Conservation (phyloP, 2,113 vertebrate genomes). For the Triplophysa tibetana region DNA sequence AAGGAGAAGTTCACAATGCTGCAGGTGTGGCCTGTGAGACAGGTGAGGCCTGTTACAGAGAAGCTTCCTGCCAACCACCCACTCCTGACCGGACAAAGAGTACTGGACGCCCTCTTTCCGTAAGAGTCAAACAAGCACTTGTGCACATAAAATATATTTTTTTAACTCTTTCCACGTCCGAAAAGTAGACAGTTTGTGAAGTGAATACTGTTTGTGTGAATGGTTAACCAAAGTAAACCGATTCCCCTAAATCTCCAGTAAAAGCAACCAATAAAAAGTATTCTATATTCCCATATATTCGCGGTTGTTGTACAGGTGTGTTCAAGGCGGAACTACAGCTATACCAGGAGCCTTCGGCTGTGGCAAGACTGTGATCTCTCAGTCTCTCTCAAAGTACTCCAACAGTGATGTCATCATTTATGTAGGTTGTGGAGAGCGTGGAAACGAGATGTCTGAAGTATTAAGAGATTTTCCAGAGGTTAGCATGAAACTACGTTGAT, state of each 20-base stretch:
- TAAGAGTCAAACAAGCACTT: slow-evolving; percentile 67
- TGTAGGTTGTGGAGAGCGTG: slow-evolving; percentile 95
- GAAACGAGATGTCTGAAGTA: slow-evolving; percentile 99
- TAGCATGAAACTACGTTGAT: slow-evolving; percentile 46
- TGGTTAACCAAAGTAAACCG: too few species aligned
- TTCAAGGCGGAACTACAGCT: slow-evolving; percentile 96
- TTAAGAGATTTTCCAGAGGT: slow-evolving; percentile 98
- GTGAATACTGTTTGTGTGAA: too few species aligned
- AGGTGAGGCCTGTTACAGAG: slow-evolving; percentile 94
- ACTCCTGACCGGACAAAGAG: slow-evolving; percentile 91
- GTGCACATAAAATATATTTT: too few species aligned
- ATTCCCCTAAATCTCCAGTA: too few species aligned
- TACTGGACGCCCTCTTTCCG: slow-evolving; percentile 96
- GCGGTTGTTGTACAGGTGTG: slow-evolving; percentile 76
- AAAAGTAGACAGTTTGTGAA: neutral
- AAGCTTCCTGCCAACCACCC: slow-evolving; percentile 95
- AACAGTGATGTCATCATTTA: slow-evolving; percentile 98
- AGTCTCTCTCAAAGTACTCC: slow-evolving; percentile 97
- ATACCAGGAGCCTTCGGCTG: slow-evolving; percentile 98
- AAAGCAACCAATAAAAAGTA: too few species aligned
- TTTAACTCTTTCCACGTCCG: neutral
- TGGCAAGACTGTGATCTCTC: slow-evolving; percentile 97
- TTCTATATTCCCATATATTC: too few species aligned
- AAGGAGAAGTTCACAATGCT: slow-evolving; percentile 98
- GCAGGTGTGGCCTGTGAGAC: slow-evolving; percentile 95